phyloP scores from a whole-genome alignment of 2,797 vertebrate genomes.

The Rhabdomys pumilio region DNA sequence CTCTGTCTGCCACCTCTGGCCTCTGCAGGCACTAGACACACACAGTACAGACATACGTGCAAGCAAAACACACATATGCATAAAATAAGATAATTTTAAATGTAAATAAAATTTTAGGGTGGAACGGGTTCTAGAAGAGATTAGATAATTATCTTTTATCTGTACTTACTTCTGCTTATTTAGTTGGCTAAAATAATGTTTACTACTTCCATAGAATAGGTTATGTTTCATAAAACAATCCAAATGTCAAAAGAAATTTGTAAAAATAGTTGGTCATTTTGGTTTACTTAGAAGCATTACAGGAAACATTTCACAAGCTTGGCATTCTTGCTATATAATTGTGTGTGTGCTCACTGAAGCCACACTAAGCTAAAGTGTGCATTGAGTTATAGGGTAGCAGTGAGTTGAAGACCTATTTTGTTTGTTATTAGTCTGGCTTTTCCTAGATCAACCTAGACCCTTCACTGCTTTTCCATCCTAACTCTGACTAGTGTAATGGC shows the following conservation, averaged over 20 bases:
- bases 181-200: conserved; percentile 16
- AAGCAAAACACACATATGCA: neutral
- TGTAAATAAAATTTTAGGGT: conserved; percentile 27
- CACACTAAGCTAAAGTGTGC: neutral
- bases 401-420: conserved; percentile 32
- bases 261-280: neutral
- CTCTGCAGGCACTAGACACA: neutral
- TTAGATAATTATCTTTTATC: neutral
- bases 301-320: neutral
- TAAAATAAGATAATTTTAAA: neutral
- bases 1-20: neutral
- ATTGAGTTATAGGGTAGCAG: neutral
- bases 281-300: neutral
- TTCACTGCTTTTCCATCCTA: neutral
- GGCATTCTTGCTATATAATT: neutral
- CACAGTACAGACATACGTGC: neutral
- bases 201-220: neutral
- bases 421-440: neutral
- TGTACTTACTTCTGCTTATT: neutral
- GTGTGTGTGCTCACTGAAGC: neutral
- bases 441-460: neutral
- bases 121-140: neutral
- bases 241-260: neutral
- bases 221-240: neutral
- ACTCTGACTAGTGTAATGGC: neutral